Evolutionary conservation across 2,797 vertebrate species (phyloP).

Genomic region (Danio jaintianensis): DNA sequence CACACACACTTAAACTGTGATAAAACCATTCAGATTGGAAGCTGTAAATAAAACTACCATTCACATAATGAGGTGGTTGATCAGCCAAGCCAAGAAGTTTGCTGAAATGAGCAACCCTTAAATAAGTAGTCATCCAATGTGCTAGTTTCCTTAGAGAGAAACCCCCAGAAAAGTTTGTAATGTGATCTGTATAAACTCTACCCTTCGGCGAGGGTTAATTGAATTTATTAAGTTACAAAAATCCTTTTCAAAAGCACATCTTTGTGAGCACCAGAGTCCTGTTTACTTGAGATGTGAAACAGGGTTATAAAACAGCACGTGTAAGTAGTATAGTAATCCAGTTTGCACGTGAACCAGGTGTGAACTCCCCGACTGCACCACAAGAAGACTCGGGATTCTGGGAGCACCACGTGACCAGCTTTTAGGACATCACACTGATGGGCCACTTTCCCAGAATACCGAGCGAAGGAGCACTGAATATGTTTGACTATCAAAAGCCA

Average conservation of each 20-base stretch:
- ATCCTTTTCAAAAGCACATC: constrained; percentile 33
- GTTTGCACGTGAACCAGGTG: constrained; percentile 31
- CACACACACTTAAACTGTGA: constrained; percentile 22
- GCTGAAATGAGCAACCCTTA: neutral
- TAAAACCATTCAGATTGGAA: constrained; percentile 1
- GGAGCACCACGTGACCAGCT: constrained; percentile 65
- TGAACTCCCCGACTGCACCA: constrained; percentile 48
- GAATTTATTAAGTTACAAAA: neutral
- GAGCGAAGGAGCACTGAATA: constrained; percentile 33
- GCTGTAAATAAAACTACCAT: constrained; percentile 29
- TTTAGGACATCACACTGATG: constrained; percentile 54
- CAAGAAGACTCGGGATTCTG: constrained; percentile 54
- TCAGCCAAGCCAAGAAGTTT: neutral
- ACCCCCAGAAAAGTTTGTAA: neutral
- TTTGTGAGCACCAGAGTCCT: constrained; percentile 54
- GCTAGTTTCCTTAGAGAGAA: constrained; percentile 14
- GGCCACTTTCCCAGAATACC: constrained; percentile 65
- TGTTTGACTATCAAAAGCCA: constrained; percentile 13
- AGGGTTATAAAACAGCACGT: constrained; percentile 43
- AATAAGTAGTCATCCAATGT: constrained; percentile 1
- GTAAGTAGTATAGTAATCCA: constrained; percentile 42
- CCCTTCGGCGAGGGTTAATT: neutral
- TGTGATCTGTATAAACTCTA: constrained; percentile 21
- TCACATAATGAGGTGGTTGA: constrained; percentile 16
- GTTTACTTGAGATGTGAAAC: constrained; percentile 45